These are phyloP conservation scores for Dysdera silvatica DNA, from an alignment of 1,140 invertebrate genomes.

Conservation along the genomic window DNA sequence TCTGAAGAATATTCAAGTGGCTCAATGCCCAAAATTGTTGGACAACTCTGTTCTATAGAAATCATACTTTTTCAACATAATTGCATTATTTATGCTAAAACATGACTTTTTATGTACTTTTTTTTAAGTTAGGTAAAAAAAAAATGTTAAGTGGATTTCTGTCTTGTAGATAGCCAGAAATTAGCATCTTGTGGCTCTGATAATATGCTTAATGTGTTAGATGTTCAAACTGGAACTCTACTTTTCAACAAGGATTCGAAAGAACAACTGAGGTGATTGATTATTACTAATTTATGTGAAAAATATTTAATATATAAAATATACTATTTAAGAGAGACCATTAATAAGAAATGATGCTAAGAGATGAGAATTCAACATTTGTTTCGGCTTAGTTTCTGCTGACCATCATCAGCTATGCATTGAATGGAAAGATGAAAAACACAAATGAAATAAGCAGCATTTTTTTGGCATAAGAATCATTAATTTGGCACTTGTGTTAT, in stretches of 20 bases:
- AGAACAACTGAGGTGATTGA: conserved; percentile 32
- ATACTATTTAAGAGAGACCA: no score
- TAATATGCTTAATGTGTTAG: conserved; percentile 35
- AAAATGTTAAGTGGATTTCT: not conserved
- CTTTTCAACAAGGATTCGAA: conserved; percentile 30
- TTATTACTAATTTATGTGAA: not conserved
- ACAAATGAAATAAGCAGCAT: not conserved
- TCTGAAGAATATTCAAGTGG: no score
- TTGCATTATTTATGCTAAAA: not conserved
- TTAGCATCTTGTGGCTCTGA: conserved; percentile 52
- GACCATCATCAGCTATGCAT: no score
- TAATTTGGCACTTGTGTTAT: no score
- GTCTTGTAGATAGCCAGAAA: conserved; percentile 47
- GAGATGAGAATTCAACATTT: no score
- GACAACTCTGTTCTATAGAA: no score
- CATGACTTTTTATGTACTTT: not conserved
- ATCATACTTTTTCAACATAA: not conserved
- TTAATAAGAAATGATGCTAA: no score
- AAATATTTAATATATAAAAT: no score
- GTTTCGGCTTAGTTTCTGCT: no score
- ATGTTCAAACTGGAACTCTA: conserved; percentile 28
- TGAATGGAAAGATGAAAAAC: not conserved
- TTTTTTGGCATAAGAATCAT: not conserved
- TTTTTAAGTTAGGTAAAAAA: no score
- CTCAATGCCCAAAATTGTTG: no score